Evolutionary conservation across 1,140 invertebrate species (phyloP).

Genomic region (Hyles vespertilio): DNA sequence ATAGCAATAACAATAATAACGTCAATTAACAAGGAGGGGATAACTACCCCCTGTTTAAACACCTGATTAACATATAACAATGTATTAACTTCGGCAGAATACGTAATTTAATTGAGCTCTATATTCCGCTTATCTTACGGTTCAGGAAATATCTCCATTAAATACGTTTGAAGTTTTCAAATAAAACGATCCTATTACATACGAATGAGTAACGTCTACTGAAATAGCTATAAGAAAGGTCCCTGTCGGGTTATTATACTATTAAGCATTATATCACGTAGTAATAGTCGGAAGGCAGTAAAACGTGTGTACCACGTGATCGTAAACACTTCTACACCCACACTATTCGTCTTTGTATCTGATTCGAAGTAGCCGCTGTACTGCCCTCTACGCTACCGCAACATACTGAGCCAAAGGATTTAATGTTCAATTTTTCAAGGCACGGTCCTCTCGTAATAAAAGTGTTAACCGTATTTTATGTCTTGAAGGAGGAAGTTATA

Average conservation of each 20-base stretch:
- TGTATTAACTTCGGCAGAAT: too few relatives aligned
- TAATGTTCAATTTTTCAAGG: neutral
- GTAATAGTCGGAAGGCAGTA: conserved; percentile 32
- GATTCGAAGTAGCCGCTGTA: neutral
- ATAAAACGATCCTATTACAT: neutral
- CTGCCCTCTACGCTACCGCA: neutral
- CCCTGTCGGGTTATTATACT: conserved; percentile 5
- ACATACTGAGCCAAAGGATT: neutral
- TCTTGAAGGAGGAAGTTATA: conserved; percentile 1
- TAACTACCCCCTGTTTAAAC: too few relatives aligned
- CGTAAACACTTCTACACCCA: conserved; percentile 41
- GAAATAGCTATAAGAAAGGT: neutral
- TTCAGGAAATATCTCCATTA: too few relatives aligned
- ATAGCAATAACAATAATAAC: too few relatives aligned
- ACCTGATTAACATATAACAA: too few relatives aligned
- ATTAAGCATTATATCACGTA: conserved; percentile 16
- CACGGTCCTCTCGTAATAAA: neutral
- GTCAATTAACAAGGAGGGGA: too few relatives aligned
- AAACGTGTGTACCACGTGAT: conserved; percentile 43
- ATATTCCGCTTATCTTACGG: too few relatives aligned
- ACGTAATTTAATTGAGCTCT: too few relatives aligned
- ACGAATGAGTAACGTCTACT: neutral
- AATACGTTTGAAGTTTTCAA: too few relatives aligned
- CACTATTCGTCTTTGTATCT: conserved; percentile 11
- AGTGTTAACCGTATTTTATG: neutral